Base-by-base conservation (phyloP, 2,797 vertebrate species). In the Euthynnus affinis region DNA sequence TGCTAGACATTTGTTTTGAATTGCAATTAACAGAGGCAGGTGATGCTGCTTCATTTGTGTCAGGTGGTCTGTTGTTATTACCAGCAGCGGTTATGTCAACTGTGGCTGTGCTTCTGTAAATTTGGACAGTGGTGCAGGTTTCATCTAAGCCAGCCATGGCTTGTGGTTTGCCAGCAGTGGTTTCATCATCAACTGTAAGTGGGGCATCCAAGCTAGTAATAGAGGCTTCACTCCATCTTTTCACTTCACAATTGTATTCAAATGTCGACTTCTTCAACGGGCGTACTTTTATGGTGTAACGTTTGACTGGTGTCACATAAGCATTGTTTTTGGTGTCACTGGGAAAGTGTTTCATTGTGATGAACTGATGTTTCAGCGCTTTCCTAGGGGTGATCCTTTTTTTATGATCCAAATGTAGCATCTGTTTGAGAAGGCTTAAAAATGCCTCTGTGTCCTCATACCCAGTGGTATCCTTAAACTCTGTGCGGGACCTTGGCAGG, bases 281-380 rank as follows among this genome's bases (percentile, higher is more conserved):
- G 9, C 20, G 23, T 9, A 14, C 9, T 23, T 34, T 1, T 6
- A 12, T 13, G 1, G 4, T 18, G 0, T 6, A 10, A 5, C 1
- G 3, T 29, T 29, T 29, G 15, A 57, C 46, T n/a, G 44, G 23
- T 18, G 4, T 22, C 1, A 8, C 9, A 25, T 61, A 51, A 1
- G 3, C 0, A 1, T 3, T 2, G 12, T 12, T n/a, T 18, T 8
- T 1, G 1, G 0, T 0, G 22, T 20, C 9, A n/a, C n/a, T n/a
- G 0, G 9, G 3, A 22, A 77, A n/a, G 15, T 75, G 34, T 25
- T 13, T 73, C 62, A 42, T 49, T 9, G 61, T 74, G 17, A 86
- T 67, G 1, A 82, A 82, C 3, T 1, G 9, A 13, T 76, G 56
- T 3, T 5, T 15, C 13, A 80, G 37, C 3, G 64, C 78, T 37